These are phyloP conservation scores for Tethea ocularis DNA, from an alignment of 2,888 invertebrate genomes.

Conservation along the genomic window DNA sequence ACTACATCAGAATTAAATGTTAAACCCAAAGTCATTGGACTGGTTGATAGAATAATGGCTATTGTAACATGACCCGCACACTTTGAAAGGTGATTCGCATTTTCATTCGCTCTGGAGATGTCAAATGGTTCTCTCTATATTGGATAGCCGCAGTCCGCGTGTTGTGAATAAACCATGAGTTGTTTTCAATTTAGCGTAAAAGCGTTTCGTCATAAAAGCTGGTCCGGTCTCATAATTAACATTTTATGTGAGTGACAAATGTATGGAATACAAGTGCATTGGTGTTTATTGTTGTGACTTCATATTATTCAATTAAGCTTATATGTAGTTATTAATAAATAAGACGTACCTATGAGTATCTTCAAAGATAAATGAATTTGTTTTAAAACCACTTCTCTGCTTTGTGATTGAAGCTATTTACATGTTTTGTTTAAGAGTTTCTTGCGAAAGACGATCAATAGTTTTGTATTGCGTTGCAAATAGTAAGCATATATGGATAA, in stretches of 20 bases:
- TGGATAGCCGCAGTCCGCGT: slow-evolving; percentile 57
- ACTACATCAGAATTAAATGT: slow-evolving; percentile 52
- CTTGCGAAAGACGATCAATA: too few relatives aligned
- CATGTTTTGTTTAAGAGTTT: too few relatives aligned
- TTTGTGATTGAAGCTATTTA: too few relatives aligned
- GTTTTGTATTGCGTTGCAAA: too few relatives aligned
- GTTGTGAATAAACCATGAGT: slow-evolving; percentile 81
- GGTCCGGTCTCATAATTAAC: slow-evolving; percentile 70
- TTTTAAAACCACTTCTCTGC: too few relatives aligned
- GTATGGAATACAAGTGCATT: slow-evolving; percentile 41
- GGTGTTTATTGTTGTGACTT: slow-evolving; percentile 34
- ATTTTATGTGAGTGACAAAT: slow-evolving; percentile 62
- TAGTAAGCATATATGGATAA: too few relatives aligned
- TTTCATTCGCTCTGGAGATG: slow-evolving; percentile 35
- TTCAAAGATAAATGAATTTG: background rate
- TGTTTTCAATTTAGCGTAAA: slow-evolving; percentile 82
- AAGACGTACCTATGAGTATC: background rate
- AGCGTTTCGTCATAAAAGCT: slow-evolving; percentile 77
- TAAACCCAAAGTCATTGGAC: slow-evolving; percentile 45
- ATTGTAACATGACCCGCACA: slow-evolving; percentile 39
- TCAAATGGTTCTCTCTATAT: slow-evolving; percentile 53
- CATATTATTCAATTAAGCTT: slow-evolving; percentile 17
- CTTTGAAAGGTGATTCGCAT: slow-evolving; percentile 31
- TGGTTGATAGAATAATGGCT: slow-evolving; percentile 44
- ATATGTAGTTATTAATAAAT: background rate